A percentile compares a stretch with the other conserved stretches of the same genome.
These are phyloP conservation scores for Rhinogobio ventralis DNA, from an alignment of 2,797 vertebrate species.

Conservation along the genomic window DNA sequence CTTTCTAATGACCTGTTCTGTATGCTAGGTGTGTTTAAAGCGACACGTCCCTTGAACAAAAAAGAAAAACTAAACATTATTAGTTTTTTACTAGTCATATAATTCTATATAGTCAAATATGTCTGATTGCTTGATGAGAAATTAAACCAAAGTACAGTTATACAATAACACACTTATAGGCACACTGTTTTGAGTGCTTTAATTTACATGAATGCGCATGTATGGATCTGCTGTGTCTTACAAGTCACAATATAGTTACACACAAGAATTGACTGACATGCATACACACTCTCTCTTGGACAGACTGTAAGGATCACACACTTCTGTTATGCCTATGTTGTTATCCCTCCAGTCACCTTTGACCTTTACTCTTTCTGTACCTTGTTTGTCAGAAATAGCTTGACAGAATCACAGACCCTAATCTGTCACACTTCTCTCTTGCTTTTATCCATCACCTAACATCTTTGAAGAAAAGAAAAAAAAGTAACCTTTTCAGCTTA, in stretches of 20 bases:
- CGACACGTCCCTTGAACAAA: not conserved
- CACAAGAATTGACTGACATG: not conserved
- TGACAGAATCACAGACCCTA: constrained; percentile 44
- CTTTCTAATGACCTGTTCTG: constrained; percentile 6
- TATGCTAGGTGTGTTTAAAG: not conserved
- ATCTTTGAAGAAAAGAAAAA: not conserved
- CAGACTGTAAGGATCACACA: not conserved
- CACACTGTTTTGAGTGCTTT: not conserved
- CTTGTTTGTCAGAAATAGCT: constrained; percentile 17
- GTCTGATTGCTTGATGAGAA: not conserved
- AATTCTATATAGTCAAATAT: not conserved
- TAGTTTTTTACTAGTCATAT: constrained; percentile 8
- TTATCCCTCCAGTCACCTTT: constrained; percentile 23
- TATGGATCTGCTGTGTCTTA: not conserved
- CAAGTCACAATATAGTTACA: not conserved
- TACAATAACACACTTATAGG: not conserved
- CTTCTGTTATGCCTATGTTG: not conserved
- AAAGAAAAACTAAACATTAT: not conserved
- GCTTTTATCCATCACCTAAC: constrained; percentile 13
- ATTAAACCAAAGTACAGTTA: not conserved
- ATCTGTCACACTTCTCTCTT: not conserved
- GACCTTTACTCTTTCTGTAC: constrained; percentile 28
- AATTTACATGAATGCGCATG: not conserved
- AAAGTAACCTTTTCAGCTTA: not conserved
- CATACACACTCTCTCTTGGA: not conserved